phyloP scores from a whole-genome alignment of 2,113 vertebrate genomes.

The Vireo altiloquus region DNA sequence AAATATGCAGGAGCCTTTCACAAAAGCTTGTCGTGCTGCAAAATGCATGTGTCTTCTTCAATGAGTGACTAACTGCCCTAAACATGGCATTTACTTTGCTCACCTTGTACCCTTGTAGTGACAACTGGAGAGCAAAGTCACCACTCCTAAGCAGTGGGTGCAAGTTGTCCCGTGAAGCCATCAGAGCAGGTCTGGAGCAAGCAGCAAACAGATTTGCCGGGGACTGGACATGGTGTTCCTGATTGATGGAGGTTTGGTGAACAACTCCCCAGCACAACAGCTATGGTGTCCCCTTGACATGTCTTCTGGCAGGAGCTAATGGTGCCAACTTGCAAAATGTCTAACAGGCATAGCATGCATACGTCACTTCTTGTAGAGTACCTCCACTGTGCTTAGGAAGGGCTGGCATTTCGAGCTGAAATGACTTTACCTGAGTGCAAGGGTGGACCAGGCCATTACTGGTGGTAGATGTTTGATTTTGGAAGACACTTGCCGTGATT shows the following conservation, averaged over 20 bases:
- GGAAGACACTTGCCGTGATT: neutral
- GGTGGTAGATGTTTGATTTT: neutral
- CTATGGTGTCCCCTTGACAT: fast-evolving
- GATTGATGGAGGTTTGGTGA: neutral
- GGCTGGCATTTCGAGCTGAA: neutral
- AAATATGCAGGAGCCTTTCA: neutral
- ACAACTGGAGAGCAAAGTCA: neutral
- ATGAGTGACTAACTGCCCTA: neutral
- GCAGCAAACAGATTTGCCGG: neutral
- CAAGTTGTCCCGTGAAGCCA: fast-evolving
- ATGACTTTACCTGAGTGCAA: neutral
- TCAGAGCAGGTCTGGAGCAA: fast-evolving
- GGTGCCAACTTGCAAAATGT: neutral
- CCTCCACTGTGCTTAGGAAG: neutral
- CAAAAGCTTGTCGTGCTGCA: neutral
- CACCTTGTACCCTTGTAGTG: neutral
- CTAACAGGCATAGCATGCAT: neutral
- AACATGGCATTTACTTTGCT: fast-evolving
- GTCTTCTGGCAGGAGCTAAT: neutral
- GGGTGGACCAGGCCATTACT: neutral
- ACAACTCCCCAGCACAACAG: neutral
- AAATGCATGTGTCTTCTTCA: neutral
- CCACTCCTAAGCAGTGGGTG: neutral
- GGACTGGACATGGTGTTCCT: fast-evolving
- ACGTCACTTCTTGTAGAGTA: neutral